Conservation (phyloP, 2,113 vertebrate species). For the Scatophagus argus region DNA sequence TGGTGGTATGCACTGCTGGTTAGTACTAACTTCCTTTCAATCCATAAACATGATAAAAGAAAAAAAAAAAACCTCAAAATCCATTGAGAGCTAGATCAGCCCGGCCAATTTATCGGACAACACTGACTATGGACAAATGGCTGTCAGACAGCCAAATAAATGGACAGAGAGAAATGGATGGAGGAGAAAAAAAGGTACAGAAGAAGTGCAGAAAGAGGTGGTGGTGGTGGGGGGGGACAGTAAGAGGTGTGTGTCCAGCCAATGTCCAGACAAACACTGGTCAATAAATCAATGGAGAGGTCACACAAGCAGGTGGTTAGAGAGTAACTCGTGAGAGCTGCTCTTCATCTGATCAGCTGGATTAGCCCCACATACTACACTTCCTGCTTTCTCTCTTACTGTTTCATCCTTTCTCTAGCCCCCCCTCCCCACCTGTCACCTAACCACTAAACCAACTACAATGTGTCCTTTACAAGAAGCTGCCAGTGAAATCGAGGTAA, state of each 20-base stretch:
- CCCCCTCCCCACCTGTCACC: neutral
- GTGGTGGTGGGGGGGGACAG: neutral
- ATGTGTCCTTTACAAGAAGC: constrained; percentile 8
- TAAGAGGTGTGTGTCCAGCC: constrained; percentile 35
- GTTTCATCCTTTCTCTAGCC: neutral
- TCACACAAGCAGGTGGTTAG: constrained; percentile 65
- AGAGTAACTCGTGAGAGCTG: constrained; percentile 56
- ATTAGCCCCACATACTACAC: constrained; percentile 31
- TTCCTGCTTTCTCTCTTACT: constrained; percentile 4
- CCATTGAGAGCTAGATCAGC: neutral
- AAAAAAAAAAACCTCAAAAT: neutral
- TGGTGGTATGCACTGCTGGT: no score
- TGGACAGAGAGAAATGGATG: constrained; percentile 10
- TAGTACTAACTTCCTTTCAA: neutral
- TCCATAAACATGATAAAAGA: neutral
- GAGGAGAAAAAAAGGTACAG: neutral
- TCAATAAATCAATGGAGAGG: constrained; percentile 79
- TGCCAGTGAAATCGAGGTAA: neutral
- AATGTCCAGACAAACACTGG: constrained; percentile 59
- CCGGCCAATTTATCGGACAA: neutral
- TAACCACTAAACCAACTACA: neutral
- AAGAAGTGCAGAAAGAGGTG: neutral
- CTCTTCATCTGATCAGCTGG: constrained; percentile 55
- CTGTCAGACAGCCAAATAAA: constrained; percentile 4
- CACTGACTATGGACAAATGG: neutral